Evolutionary conservation across 2,888 invertebrate species (phyloP).

Genomic region (Quadroppia sp.): DNA sequence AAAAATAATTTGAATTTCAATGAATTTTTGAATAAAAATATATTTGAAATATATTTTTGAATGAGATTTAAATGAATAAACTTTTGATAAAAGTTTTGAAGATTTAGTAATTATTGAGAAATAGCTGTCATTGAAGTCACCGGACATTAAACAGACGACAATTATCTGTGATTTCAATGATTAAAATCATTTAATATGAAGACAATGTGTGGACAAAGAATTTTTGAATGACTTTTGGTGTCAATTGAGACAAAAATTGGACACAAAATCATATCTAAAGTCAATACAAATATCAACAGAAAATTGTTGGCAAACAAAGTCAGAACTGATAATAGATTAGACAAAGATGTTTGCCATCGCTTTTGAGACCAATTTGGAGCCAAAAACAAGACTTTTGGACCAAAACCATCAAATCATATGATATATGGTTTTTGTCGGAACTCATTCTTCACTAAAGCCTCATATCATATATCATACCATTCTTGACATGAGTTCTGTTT

Average conservation of each 20-base stretch:
- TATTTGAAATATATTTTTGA: no score
- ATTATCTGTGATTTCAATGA: neutral
- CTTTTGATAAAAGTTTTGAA: no score
- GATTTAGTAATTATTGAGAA: neutral
- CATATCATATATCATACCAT: neutral
- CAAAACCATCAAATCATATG: neutral
- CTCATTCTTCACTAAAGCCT: conserved; percentile 16
- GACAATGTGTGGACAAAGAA: neutral
- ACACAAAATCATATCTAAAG: neutral
- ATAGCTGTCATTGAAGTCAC: neutral
- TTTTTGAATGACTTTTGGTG: neutral
- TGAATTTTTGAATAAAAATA: no score
- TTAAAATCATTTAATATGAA: neutral
- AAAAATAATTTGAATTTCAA: no score
- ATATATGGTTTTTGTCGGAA: conserved; percentile 40
- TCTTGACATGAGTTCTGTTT: conserved; percentile 56
- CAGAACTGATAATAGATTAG: neutral
- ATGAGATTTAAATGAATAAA: no score
- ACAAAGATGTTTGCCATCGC: neutral
- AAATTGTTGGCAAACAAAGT: neutral
- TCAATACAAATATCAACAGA: neutral
- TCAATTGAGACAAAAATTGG: neutral
- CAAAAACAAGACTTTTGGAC: conserved; percentile 24
- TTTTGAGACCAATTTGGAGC: neutral
- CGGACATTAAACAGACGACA: neutral